Base-by-base conservation (phyloP, 2,113 vertebrate species). In the Malurus melanocephalus region DNA sequence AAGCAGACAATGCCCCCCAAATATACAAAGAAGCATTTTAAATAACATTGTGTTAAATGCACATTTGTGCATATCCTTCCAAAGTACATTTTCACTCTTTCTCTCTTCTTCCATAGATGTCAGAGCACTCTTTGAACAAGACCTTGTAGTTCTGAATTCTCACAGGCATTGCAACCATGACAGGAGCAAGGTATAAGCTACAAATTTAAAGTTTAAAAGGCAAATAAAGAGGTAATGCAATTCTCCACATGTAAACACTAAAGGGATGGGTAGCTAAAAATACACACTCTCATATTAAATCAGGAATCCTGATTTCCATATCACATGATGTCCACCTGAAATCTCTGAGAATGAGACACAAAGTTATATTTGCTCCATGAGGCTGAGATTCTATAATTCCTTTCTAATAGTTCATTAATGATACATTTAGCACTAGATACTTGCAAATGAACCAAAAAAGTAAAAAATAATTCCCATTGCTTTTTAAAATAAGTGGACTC, bases 11-110 rank as follows among this genome's bases (percentile, higher is more conserved):
- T 77, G 67, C 64, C 60, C 67, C 73, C 72, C 52, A 91, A 89
- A 88, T 93, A 93, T 88, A 94, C 87, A 91, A 88, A 91, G 78
- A 94, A 95, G 46, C 67, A 93, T 86, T 79, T 97, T 96, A 96
- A 96, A 95, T 95, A 95, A 92, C 66, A 27, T 85, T 90, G 85
- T 57, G 48, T 85, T 76, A 67, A 85, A 85, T n/a, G 89, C 52
- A 93, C 46, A 38, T 77, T 71, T 93, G 81, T 53, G 15, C 61
- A 5, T 65, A 90, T 76, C 62, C 72, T 92, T 93, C 89, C 83
- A 82, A 93, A 96, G 86, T 33, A 69, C 69, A 92, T 52, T 51
- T 13, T 81, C 88, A 73, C n/a, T 42, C 35, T 87, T 89, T 87
- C 53, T 87, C 53, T 79, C 80, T 86, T 89, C 91, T 94, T 93